Evolutionary conservation across 23 tunicate genomes (phyloP).

Genomic region (Diplosoma virens): DNA sequence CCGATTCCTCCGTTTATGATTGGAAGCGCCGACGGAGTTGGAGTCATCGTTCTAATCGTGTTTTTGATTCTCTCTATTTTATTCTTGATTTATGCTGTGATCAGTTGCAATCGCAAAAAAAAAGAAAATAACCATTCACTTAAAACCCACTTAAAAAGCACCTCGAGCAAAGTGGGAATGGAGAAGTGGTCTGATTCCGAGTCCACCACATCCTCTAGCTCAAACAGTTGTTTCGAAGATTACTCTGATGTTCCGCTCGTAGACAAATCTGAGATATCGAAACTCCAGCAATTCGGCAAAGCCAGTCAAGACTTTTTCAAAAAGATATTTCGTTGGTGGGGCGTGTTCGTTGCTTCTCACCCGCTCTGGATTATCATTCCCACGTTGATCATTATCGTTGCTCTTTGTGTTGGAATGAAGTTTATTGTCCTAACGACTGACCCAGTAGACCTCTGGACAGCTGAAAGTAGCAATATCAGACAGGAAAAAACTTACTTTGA

Average conservation of each 20-base stretch:
- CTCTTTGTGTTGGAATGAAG: constrained; percentile 58
- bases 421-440: constrained; percentile 83
- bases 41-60: constrained; percentile 70
- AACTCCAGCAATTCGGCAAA: constrained; percentile 42
- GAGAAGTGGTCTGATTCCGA: neutral
- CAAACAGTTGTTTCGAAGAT: constrained; percentile 2
- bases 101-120: constrained; percentile 2
- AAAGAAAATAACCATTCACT: neutral
- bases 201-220: neutral
- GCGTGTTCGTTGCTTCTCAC: constrained; percentile 57
- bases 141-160: neutral
- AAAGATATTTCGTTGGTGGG: constrained; percentile 66
- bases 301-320: constrained; percentile 37
- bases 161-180: constrained; percentile 2
- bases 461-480: constrained; percentile 63
- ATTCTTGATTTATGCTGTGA: constrained; percentile 32
- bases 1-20: constrained; percentile 59
- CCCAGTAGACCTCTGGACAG: constrained; percentile 96
- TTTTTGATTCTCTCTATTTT: constrained; percentile 45
- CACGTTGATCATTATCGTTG: constrained; percentile 35
- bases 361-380: constrained; percentile 53
- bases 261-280: neutral
- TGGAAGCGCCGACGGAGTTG: constrained; percentile 72
- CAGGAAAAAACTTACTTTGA: constrained; percentile 85
- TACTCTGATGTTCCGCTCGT: neutral